A percentile compares a stretch with the other conserved stretches of the same genome.
These are phyloP conservation scores for Stenopsyche tienmushanensis DNA, from an alignment of 1,140 invertebrate genomes.

Conservation along the genomic window DNA sequence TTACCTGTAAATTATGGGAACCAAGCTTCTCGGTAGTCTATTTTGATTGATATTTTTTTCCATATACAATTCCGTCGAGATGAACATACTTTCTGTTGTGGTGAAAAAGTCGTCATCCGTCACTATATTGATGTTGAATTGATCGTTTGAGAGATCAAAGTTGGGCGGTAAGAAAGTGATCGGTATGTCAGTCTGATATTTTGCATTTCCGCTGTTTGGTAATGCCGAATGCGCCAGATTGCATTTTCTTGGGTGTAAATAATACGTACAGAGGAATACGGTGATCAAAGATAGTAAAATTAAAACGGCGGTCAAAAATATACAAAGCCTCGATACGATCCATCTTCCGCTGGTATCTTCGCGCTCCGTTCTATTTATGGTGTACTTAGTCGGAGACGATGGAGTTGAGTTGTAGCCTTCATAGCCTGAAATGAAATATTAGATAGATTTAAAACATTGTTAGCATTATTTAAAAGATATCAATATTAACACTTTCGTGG, in stretches of 20 bases:
- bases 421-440: slow-evolving; percentile 6
- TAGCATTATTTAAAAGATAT: no score
- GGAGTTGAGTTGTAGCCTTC: slow-evolving; percentile 18
- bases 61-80: not conserved
- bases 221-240: no score
- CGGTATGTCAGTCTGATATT: no score
- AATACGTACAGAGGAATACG: not conserved
- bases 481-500: no score
- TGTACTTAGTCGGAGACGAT: slow-evolving; percentile 17
- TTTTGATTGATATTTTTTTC: not conserved
- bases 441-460: not conserved
- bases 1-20: slow-evolving; percentile 12
- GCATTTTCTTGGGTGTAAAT: not conserved
- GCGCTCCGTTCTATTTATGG: not conserved
- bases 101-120: not conserved
- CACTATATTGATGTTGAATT: not conserved
- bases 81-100: not conserved
- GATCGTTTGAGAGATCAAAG: slow-evolving; percentile 9
- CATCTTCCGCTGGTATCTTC: not conserved
- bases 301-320: slow-evolving; percentile 6
- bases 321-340: slow-evolving; percentile 3
- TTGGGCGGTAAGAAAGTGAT: no score
- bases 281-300: not conserved
- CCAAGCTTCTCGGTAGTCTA: not conserved
- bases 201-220: no score